phyloP scores from a whole-genome alignment of 1,140 invertebrate species.

The Conus betulinus region DNA sequence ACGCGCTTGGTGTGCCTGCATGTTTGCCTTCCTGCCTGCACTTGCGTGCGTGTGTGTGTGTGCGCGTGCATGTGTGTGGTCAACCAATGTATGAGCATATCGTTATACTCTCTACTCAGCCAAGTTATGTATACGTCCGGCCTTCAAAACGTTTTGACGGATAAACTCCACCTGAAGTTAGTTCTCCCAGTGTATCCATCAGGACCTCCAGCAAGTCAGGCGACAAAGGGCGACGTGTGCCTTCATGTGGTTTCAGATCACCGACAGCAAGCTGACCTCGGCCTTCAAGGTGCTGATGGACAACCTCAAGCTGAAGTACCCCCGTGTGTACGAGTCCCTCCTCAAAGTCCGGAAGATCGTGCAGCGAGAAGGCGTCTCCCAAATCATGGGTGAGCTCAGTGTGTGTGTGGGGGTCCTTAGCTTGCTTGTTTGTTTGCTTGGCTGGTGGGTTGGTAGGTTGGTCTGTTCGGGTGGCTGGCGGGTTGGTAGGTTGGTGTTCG shows the following conservation, averaged over 20 bases:
- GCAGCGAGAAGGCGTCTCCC: conserved; percentile 62
- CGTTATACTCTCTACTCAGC: too few species aligned
- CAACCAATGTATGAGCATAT: too few species aligned
- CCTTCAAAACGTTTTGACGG: too few species aligned
- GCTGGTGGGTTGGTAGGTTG: too few species aligned
- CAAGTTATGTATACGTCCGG: too few species aligned
- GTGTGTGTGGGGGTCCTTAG: too few species aligned
- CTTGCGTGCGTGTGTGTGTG: neutral
- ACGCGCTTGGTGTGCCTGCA: too few species aligned
- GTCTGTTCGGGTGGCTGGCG: too few species aligned
- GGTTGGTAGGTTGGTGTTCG: too few species aligned
- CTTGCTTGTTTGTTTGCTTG: too few species aligned
- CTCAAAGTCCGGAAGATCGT: conserved; percentile 54
- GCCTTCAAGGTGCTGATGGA: conserved; percentile 62
- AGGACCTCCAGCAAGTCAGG: neutral
- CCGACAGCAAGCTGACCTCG: conserved; percentile 49
- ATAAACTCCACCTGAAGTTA: too few species aligned
- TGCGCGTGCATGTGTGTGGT: neutral
- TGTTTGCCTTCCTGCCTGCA: neutral
- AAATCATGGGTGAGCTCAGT: conserved; percentile 53
- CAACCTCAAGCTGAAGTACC: conserved; percentile 67
- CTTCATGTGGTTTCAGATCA: conserved; percentile 34
- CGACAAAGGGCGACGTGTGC: neutral
- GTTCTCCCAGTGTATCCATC: too few species aligned
- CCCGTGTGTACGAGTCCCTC: conserved; percentile 60